A percentile compares a stretch with the other conserved stretches of the same genome.
These are phyloP conservation scores for Serranochromis macrocephalus DNA, from an alignment of 2,113 vertebrate genomes.

Conservation along the genomic window DNA sequence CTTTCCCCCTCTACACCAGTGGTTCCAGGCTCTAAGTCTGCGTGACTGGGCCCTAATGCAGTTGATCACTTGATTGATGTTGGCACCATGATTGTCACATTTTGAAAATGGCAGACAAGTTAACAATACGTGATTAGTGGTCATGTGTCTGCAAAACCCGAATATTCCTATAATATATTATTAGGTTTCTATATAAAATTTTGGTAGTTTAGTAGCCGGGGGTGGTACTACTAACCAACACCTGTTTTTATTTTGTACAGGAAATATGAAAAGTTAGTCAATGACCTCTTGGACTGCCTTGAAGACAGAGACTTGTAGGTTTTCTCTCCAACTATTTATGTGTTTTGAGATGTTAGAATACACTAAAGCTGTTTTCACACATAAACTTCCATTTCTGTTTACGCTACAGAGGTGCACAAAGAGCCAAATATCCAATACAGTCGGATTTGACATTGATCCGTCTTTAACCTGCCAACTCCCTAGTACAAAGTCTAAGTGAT, in stretches of 20 bases:
- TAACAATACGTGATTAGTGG: not conserved
- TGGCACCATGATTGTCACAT: not conserved
- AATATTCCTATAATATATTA: not conserved
- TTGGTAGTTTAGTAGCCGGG: not conserved
- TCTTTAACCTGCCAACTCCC: not conserved
- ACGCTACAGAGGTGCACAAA: not conserved
- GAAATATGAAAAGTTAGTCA: constrained; percentile 89
- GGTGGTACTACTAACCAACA: not conserved
- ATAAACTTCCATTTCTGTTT: not conserved
- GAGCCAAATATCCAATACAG: not conserved
- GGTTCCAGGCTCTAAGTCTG: not conserved
- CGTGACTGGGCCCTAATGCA: not conserved
- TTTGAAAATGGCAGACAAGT: not conserved
- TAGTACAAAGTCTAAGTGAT: not conserved
- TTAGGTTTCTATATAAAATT: not conserved
- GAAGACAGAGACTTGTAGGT: constrained; percentile 91
- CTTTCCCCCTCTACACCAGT: not conserved
- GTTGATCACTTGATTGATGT: not conserved
- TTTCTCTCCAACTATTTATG: not conserved
- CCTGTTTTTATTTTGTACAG: constrained; percentile 57
- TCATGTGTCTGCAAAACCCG: not conserved
- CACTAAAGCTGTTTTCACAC: not conserved
- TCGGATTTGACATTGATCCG: not conserved
- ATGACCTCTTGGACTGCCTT: constrained; percentile 85
- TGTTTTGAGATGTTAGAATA: not conserved